Base-by-base conservation (phyloP, 2,888 invertebrate species). In the Capitulum mitella region DNA sequence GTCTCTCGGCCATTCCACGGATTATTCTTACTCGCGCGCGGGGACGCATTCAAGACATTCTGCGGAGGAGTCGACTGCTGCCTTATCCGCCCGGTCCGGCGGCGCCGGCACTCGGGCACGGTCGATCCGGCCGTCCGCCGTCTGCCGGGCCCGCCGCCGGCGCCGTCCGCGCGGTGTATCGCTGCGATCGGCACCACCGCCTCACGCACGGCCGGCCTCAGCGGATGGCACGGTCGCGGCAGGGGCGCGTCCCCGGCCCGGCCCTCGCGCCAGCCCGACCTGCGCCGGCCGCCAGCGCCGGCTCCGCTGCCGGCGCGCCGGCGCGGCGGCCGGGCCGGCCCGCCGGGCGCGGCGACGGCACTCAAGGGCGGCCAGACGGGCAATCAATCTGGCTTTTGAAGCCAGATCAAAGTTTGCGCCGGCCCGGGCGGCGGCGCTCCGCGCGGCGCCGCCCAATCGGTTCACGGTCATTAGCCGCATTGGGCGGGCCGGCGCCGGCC, bases 321-420 rank as follows among this genome's bases (percentile, higher is more conserved):
- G 29, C 3, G 29, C 10, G 29, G 29, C 14, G 58, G 6, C 58
- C 29, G 3, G 1, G 58, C 8, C 58, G 3, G 10, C 8, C 29
- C 29, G 58, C 58, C 29, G 58, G 29, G 29, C n/a, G 19, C 14
- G 51, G 51, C 51, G 19, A 32, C 34, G 32, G 34, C 19, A 14
- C 64, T 64, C 32, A 5, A 34, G 32, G 32, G 16, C 34, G 64
- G 14, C 64, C 64, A 3, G n/a, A 16, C 22, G 22, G 78, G 78
- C 77, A 79, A 81, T 78, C 34, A 75, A 32, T 58, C 77, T 64
- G 34, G 6, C 64, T 37, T 64, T 64, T 64, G 64, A 64, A 64
- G 64, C 34, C 29, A 22, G 64, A 37, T 37, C 64, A 64, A 64
- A 64, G 64, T 64, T 64, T 64, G 34, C 34, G 34, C 64, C 5